Evolutionary conservation across 1,140 invertebrate genomes (phyloP), one percentile per base, ranked within the genome.

Genomic region (Papilio glaucus): DNA sequence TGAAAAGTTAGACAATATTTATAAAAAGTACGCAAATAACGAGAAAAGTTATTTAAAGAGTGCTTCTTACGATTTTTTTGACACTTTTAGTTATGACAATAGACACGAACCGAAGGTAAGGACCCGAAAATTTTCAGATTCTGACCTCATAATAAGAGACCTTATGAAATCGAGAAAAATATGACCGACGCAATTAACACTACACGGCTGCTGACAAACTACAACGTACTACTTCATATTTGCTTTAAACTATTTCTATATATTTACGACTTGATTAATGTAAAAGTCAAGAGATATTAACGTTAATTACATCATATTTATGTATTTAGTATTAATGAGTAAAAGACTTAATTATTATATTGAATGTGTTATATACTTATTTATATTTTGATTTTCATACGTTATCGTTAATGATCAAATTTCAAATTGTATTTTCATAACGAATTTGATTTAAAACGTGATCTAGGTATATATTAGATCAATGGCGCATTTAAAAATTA

Each of bases 81-180:
- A 69, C 21, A 69, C 60, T 7, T n/a, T 61, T 37, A 24, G 3
- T 24, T 42, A 18, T 68, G 26, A 68, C 7, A 12, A 26, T 9
- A 37, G n/a, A 10, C 18, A 76, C 24, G 42, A 49, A 9, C 15
- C 42, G 0, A 69, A 53, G 26, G 2, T 53, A 26, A 69, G 29
- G 15, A 53, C 2, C 45, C 24, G 71, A 65, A 62, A 60, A 65
- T 76, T 76, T 70, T 76, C 74, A 39, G 71, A 65, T n/a, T 72
- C 74, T 0, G 29, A 68, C 39, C 72, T 72, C 9, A 72, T 75
- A 38, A 72, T 62, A 29, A 61, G 62, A 39, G 74, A 75, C 21
- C 18, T 72, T 13, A 38, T 68, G 9, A 75, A 72, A 29, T 61
- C 71, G n/a, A 65, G 74, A 26, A 75, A 72, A 63, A 72, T 75